Conservation (phyloP, 2,113 vertebrate species). For the Xiphophorus couchianus region DNA sequence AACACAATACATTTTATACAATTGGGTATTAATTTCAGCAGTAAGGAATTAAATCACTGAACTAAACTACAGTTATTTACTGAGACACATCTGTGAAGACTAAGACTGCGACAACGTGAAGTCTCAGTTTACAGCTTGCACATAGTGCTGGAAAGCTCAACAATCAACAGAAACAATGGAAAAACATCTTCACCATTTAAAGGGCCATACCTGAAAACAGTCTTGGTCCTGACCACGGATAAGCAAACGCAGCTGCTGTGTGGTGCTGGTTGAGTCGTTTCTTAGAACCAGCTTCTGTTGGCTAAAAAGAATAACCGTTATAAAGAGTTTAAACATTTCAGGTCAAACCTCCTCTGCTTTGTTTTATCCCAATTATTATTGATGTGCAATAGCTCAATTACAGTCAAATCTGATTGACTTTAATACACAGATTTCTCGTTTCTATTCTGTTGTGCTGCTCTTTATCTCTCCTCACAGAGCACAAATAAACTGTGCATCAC, state of each 20-base stretch:
- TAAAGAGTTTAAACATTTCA: no score
- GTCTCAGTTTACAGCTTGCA: no score
- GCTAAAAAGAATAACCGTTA: constrained; percentile 66
- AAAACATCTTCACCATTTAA: background rate
- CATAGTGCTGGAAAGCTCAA: no score
- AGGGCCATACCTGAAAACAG: constrained; percentile 89
- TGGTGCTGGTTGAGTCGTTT: constrained; percentile 83
- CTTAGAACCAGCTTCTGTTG: constrained; percentile 92
- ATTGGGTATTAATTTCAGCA: no score
- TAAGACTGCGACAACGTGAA: no score
- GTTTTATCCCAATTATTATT: background rate
- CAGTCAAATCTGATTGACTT: constrained; percentile 5
- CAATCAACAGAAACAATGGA: no score
- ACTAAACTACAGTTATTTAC: no score
- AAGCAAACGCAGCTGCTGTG: constrained; percentile 88
- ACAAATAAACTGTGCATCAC: constrained; percentile 58
- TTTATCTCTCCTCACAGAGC: constrained; percentile 11
- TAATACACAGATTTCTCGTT: background rate
- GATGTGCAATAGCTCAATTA: background rate
- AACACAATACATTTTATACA: no score
- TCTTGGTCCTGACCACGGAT: constrained; percentile 96
- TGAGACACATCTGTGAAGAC: no score
- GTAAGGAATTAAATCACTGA: no score
- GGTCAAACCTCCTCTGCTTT: background rate
- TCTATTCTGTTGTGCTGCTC: constrained; percentile 17